Percentiles rank a stretch among this genome's conserved stretches.
phyloP scores from a whole-genome alignment of 2,113 vertebrate genomes.

The Hemiscyllium ocellatum region DNA sequence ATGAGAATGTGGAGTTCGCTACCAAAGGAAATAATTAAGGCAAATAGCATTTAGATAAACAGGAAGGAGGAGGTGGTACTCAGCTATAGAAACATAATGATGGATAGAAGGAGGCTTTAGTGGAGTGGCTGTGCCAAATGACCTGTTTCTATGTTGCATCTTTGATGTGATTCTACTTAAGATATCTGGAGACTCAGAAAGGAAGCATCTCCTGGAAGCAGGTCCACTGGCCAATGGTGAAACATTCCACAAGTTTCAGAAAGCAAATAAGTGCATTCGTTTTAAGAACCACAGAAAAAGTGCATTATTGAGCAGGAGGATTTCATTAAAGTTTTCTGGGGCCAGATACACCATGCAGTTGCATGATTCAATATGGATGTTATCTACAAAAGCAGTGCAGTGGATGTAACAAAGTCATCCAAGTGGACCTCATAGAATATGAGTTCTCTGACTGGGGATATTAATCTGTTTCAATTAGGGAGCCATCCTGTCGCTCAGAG shows the following conservation, averaged over 20 bases:
- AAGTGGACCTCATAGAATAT: too few species aligned
- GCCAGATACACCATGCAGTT: neutral
- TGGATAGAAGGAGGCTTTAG: neutral
- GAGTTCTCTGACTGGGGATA: too few species aligned
- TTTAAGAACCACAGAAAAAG: neutral
- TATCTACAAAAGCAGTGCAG: neutral
- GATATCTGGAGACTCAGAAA: neutral
- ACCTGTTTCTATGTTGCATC: neutral
- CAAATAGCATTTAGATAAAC: neutral
- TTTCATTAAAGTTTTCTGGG: neutral
- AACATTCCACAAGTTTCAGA: neutral
- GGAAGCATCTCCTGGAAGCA: neutral
- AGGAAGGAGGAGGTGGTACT: neutral
- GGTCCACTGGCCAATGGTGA: neutral
- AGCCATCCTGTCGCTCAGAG: too few species aligned
- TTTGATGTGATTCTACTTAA: neutral
- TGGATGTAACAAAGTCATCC: too few species aligned
- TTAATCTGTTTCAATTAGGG: too few species aligned
- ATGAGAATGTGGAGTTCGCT: neutral
- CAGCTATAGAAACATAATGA: neutral
- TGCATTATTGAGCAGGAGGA: neutral
- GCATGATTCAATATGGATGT: neutral
- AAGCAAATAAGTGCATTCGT: neutral
- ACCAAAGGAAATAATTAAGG: neutral
- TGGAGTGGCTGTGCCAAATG: neutral